Base-by-base conservation (phyloP, 2,797 vertebrate genomes). In the Sebastes jordani region DNA sequence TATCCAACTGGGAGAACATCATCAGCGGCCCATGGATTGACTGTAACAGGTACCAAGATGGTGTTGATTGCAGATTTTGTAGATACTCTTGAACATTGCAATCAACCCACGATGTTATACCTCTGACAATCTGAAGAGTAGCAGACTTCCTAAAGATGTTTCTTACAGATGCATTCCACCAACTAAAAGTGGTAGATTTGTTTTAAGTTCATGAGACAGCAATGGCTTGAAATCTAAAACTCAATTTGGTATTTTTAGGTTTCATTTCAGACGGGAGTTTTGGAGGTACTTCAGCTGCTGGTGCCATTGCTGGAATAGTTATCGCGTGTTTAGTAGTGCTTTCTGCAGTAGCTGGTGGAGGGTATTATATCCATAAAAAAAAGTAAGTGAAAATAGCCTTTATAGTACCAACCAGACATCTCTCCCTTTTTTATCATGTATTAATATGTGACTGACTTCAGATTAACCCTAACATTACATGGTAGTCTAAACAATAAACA, bases 221-320 rank as follows among this genome's bases (percentile, higher is more conserved):
- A 52, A n/a, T 52, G 46, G 29, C 29, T 30, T 30, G 29, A 30
- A 30, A 30, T 30, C 29, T 30, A 30, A 30, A 30, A 30, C 1
- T 30, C 6, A 1, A 27, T 1, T 27, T 27, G 25, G 0, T 27
- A 27, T 27, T 27, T 27, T 27, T 27, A 4, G 3, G 29, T 30
- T 30, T 30, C 29, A 30, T 30, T 30, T 30, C 29, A 30, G 6
- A 7, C 29, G 0, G 6, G 6, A 30, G 29, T 29, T 29, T 29
- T 29, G 27, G 27, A 29, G 49, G 30, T 56, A 27, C 60, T 29
- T 67, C 73, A 20, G 30, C 54, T 36, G 30, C 54, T 36, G 90
- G 86, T 38, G 80, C 60, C 9, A 89, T 92, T 22, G 79, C 71
- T 71, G 91, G 78, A 56, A 91, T 92, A 49, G 81, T 85, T 1